Conservation (phyloP, 2,797 vertebrate genomes). For the Rallus crepitans region DNA sequence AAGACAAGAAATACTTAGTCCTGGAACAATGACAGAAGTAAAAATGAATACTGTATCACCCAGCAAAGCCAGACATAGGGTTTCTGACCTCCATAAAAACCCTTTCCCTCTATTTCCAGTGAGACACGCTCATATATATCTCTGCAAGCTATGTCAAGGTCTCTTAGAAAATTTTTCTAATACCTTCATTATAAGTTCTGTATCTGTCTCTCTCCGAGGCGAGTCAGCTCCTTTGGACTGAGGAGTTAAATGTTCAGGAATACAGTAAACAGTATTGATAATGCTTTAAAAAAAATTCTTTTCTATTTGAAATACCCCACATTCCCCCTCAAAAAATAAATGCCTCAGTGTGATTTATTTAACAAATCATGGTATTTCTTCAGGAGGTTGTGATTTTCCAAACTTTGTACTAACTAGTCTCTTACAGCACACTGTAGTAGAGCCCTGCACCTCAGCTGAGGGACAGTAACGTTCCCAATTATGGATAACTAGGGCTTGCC, state of each 20-base stretch:
- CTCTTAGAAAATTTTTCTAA: constrained; percentile 37
- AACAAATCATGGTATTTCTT: background rate
- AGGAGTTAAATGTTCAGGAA: background rate
- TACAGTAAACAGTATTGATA: background rate
- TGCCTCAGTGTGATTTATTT: background rate
- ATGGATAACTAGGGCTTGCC: background rate
- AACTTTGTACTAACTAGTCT: background rate
- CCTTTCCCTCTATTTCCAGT: constrained; percentile 37
- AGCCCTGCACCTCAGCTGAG: background rate
- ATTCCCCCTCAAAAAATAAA: background rate
- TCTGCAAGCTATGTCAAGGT: constrained; percentile 35
- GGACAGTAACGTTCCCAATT: background rate
- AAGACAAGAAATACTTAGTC: constrained; percentile 28
- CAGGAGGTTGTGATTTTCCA: background rate
- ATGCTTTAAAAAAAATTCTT: background rate
- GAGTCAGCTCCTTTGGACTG: background rate
- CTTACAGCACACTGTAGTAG: background rate
- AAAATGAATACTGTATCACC: constrained; percentile 42
- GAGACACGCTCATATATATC: constrained; percentile 33
- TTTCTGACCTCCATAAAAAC: constrained; percentile 58
- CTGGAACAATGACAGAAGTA: constrained; percentile 42
- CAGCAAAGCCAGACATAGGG: constrained; percentile 23
- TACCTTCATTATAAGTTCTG: constrained; percentile 15
- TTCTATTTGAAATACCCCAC: background rate
- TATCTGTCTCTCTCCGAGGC: background rate